phyloP scores from a whole-genome alignment of 2,888 invertebrate genomes.

The Drosophila basisetae region DNA sequence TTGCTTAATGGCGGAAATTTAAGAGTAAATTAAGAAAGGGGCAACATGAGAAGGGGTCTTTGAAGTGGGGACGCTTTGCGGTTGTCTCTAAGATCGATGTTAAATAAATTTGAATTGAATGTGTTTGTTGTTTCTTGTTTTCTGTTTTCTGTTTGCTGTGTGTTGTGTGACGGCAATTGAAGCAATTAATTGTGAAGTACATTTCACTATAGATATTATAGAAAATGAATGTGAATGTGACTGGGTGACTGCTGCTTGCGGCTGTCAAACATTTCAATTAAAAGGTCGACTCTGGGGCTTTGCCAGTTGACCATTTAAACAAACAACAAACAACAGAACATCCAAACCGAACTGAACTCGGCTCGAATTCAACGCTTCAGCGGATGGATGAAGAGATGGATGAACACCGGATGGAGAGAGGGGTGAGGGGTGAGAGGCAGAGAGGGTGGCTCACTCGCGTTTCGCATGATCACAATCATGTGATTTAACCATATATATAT shows the following conservation, averaged over 20 bases:
- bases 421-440: slow-evolving; percentile 4
- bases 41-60: not conserved
- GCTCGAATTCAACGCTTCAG: slow-evolving; percentile 60
- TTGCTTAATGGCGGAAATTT: slow-evolving; percentile 30
- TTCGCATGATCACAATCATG: slow-evolving; percentile 73
- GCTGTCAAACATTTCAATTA: slow-evolving; percentile 78
- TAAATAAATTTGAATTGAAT: slow-evolving; percentile 61
- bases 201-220: slow-evolving; percentile 48
- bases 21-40: not conserved
- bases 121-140: slow-evolving; percentile 40
- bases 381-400: slow-evolving; percentile 6
- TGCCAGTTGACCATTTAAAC: slow-evolving; percentile 32
- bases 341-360: slow-evolving; percentile 53
- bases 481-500: slow-evolving; percentile 55
- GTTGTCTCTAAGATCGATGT: slow-evolving; percentile 46
- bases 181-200: slow-evolving; percentile 77
- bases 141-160: slow-evolving; percentile 34
- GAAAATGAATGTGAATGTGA: slow-evolving; percentile 23
- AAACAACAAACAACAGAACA: slow-evolving; percentile 21
- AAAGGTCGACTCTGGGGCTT: slow-evolving; percentile 44
- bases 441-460: slow-evolving; percentile 39
- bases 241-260: slow-evolving; percentile 17
- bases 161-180: slow-evolving; percentile 61
- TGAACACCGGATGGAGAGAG: not conserved
- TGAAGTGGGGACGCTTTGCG: not conserved